These are phyloP conservation scores for Chromoteleia sp. DNA, from an alignment of 2,888 invertebrate species.

Conservation along the genomic window DNA sequence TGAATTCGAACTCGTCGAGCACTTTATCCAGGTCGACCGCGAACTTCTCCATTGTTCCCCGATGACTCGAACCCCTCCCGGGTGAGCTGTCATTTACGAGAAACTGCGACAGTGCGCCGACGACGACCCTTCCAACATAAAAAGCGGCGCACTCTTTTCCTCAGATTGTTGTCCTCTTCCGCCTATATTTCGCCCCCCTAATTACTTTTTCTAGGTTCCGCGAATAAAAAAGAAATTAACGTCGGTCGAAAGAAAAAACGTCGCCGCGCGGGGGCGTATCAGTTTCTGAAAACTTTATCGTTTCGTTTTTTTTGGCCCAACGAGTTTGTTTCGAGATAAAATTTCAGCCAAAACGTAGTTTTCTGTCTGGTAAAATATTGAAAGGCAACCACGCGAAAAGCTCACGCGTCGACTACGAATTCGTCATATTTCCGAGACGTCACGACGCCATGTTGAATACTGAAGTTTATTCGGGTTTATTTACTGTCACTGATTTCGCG, in stretches of 20 bases:
- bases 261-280: constrained; percentile 13
- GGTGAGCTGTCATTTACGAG: constrained; percentile 73
- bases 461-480: constrained; percentile 59
- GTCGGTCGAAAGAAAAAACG: background rate
- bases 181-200: background rate
- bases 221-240: too few species aligned
- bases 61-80: constrained; percentile 45
- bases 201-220: background rate
- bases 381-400: constrained; percentile 2
- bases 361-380: background rate
- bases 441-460: constrained; percentile 65
- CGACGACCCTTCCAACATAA: constrained; percentile 31
- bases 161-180: background rate
- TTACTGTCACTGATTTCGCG: constrained; percentile 49
- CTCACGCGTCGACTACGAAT: constrained; percentile 19
- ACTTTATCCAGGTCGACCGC: constrained; percentile 93
- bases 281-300: background rate
- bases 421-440: constrained; percentile 55
- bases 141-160: constrained; percentile 1
- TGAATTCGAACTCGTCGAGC: constrained; percentile 92
- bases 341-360: background rate
- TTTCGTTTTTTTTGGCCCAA: constrained; percentile 5
- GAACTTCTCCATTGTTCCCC: constrained; percentile 86
- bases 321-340: background rate
- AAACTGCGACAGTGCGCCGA: constrained; percentile 37